Conservation (phyloP, 2,113 vertebrate species). For the Hemicordylus capensis region DNA sequence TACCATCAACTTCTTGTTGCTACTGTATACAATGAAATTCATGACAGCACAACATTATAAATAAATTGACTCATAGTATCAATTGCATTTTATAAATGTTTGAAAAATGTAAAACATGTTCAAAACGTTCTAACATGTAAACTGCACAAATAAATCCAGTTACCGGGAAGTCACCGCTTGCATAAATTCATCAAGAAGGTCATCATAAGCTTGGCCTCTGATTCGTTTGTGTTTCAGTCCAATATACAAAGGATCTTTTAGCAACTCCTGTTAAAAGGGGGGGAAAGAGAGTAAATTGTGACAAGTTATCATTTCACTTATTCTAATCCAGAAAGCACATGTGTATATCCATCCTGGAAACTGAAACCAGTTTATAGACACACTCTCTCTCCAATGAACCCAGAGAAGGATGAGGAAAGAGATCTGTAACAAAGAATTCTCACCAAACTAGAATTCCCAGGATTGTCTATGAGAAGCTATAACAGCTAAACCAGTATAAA, state of each 20-base stretch:
- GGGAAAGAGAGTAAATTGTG: conserved; percentile 25
- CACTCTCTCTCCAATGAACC: background rate
- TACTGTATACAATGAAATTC: conserved; percentile 1
- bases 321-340: background rate
- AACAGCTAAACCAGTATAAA: background rate
- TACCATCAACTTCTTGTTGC: background rate
- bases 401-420: background rate
- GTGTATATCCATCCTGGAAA: background rate
- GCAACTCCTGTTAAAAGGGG: conserved; percentile 77
- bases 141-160: conserved; percentile 25
- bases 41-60: conserved; percentile 9
- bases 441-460: background rate
- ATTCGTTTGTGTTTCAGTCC: conserved; percentile 91
- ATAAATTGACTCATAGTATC: conserved; percentile 9
- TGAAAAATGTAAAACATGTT: background rate
- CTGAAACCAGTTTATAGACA: background rate
- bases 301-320: conserved; percentile 12
- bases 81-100: background rate
- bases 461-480: background rate
- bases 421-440: background rate
- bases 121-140: conserved; percentile 11
- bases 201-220: conserved; percentile 89
- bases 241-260: conserved; percentile 95
- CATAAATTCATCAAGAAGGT: conserved; percentile 97
- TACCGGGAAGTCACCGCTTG: conserved; percentile 93